A percentile compares a stretch with the other conserved stretches of the same genome.
Conservation (phyloP, 2,888 invertebrate species). For the Caenorhabditis wallacei region DNA sequence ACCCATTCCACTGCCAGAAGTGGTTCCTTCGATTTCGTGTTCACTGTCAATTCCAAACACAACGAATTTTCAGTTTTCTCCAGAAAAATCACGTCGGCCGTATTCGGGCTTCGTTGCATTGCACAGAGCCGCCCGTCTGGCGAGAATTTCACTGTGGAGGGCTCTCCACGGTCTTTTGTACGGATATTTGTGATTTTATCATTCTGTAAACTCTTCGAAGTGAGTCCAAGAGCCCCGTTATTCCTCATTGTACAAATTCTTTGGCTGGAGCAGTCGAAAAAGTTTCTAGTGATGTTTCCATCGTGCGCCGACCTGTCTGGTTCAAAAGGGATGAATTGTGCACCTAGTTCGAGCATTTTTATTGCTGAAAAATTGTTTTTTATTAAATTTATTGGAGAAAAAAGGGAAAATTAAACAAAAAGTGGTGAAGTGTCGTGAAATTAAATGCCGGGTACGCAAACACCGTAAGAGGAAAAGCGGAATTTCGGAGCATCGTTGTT, state of each 20-base stretch:
- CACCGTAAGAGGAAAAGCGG: constrained; percentile 15
- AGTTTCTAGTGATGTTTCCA: constrained; percentile 64
- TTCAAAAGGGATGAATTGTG: constrained; percentile 89
- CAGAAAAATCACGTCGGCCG: constrained; percentile 66
- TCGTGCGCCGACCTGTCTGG: constrained; percentile 84
- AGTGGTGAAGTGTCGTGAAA: constrained; percentile 24
- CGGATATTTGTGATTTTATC: constrained; percentile 70
- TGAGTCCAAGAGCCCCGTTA: constrained; percentile 76
- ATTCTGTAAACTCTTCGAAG: constrained; percentile 69
- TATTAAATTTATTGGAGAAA: background rate
- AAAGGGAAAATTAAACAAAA: too few species aligned
- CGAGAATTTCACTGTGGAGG: constrained; percentile 67
- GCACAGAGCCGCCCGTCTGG: constrained; percentile 67
- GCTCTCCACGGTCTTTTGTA: constrained; percentile 70
- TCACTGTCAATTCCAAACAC: constrained; percentile 64
- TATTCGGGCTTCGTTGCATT: constrained; percentile 54
- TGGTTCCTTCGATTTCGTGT: constrained; percentile 67
- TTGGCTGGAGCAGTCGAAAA: constrained; percentile 64
- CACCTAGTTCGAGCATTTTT: constrained; percentile 74
- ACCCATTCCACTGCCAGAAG: constrained; percentile 78
- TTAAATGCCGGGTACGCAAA: constrained; percentile 10
- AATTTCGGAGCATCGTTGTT: constrained; percentile 42
- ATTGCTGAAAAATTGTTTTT: constrained; percentile 16
- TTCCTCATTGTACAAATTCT: constrained; percentile 76
- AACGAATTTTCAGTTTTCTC: constrained; percentile 67